Percentiles rank a stretch among this genome's conserved stretches.
phyloP scores from a whole-genome alignment of 35 echinoderm and acorn worm species.

The Lytechinus variegatus region DNA sequence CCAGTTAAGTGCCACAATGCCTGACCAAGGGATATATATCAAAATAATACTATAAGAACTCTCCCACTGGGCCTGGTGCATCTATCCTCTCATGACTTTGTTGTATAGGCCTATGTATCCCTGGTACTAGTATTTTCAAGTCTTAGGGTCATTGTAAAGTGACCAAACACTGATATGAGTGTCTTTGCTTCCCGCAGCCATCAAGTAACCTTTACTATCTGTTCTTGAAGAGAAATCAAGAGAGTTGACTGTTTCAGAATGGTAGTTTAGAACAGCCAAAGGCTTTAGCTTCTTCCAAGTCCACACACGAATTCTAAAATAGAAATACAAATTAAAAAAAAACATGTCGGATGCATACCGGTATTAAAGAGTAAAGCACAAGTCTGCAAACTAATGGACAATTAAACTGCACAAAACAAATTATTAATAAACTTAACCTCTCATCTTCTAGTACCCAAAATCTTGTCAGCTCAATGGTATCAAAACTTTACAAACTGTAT shows the following conservation, averaged over 20 bases:
- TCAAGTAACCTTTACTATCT: conserved; percentile 44
- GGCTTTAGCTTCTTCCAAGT: conserved; percentile 82
- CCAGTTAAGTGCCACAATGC: not conserved
- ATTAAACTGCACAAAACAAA: no score
- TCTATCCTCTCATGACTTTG: not conserved
- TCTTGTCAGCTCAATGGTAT: no score
- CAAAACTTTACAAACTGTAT: no score
- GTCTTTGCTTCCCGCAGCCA: conserved; percentile 90
- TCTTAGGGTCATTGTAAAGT: conserved; percentile 72
- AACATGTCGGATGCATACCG: no score
- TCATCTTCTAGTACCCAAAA: no score
- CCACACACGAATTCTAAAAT: conserved; percentile 82
- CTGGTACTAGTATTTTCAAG: not conserved
- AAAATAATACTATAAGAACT: not conserved
- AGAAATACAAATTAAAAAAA: not conserved
- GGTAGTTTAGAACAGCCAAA: conserved; percentile 81
- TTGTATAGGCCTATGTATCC: not conserved
- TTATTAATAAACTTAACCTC: no score
- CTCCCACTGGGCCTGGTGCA: not conserved
- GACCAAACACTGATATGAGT: conserved; percentile 96
- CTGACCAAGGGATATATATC: no score
- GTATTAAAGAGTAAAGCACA: no score
- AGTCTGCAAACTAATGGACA: no score
- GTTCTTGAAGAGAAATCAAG: conserved; percentile 68
- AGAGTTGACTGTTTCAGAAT: conserved; percentile 70